phyloP scores from a whole-genome alignment of 2,888 invertebrate genomes.

The Pammene fasciana region DNA sequence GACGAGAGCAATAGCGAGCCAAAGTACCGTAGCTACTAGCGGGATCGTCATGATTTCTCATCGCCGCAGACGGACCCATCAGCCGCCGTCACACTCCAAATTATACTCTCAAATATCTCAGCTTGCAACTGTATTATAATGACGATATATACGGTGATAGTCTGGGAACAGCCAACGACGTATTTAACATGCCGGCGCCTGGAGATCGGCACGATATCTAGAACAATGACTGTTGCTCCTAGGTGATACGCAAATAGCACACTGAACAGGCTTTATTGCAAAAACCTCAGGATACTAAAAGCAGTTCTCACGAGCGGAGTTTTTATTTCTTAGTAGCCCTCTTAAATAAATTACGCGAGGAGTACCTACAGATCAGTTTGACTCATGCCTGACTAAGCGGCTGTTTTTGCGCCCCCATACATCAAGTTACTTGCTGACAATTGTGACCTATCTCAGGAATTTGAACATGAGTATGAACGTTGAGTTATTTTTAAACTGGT shows the following conservation, averaged over 20 bases:
- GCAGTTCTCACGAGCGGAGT: slow-evolving; percentile 59
- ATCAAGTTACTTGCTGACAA: slow-evolving; percentile 51
- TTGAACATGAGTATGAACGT: slow-evolving; percentile 29
- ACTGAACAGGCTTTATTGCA: slow-evolving; percentile 59
- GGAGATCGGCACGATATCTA: slow-evolving; percentile 75
- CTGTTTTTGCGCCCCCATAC: slow-evolving; percentile 60
- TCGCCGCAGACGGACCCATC: slow-evolving; percentile 51
- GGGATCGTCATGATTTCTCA: slow-evolving; percentile 76
- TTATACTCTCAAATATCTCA: slow-evolving; percentile 74
- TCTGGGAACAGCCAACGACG: slow-evolving; percentile 75
- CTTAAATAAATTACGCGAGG: slow-evolving; percentile 57
- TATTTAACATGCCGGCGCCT: slow-evolving; percentile 65
- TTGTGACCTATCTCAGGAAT: slow-evolving; percentile 58
- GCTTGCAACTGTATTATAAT: slow-evolving; percentile 77
- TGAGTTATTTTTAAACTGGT: neutral
- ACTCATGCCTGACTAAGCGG: slow-evolving; percentile 72
- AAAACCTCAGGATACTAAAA: slow-evolving; percentile 54
- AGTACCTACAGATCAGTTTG: slow-evolving; percentile 59
- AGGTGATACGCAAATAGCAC: slow-evolving; percentile 68
- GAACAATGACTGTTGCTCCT: slow-evolving; percentile 71
- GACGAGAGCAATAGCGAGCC: slow-evolving; percentile 64
- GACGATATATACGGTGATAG: slow-evolving; percentile 71
- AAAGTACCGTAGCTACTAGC: slow-evolving; percentile 81
- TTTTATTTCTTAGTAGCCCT: slow-evolving; percentile 63
- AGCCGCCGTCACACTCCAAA: slow-evolving; percentile 66